Conservation (phyloP, 1,140 invertebrate genomes). For the Hestina assimilis region DNA sequence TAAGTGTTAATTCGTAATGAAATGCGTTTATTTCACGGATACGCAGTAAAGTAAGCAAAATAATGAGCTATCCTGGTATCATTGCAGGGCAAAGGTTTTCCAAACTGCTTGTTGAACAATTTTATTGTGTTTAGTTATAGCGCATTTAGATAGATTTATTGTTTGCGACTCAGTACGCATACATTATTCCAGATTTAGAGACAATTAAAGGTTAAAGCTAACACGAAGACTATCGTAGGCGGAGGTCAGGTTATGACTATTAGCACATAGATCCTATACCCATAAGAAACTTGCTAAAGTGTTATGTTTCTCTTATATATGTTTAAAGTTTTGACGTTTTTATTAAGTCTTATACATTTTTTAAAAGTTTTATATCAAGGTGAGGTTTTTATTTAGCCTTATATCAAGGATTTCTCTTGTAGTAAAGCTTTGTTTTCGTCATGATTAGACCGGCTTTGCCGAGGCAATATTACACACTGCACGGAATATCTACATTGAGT, state of each 20-base stretch:
- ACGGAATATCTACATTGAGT: too few relatives aligned
- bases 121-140: constrained; percentile 33
- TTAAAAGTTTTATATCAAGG: too few relatives aligned
- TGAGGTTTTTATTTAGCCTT: too few relatives aligned
- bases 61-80: constrained; percentile 25
- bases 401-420: too few relatives aligned
- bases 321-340: too few relatives aligned
- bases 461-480: too few relatives aligned
- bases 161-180: constrained; percentile 25
- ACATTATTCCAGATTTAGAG: constrained; percentile 29
- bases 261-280: not conserved
- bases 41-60: constrained; percentile 28
- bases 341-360: too few relatives aligned
- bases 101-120: constrained; percentile 28
- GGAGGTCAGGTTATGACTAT: constrained; percentile 5
- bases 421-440: too few relatives aligned
- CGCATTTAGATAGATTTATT: constrained; percentile 33
- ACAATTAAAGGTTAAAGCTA: constrained; percentile 30
- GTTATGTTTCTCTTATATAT: too few relatives aligned
- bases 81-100: constrained; percentile 28
- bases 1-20: constrained; percentile 20
- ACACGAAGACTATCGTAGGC: constrained; percentile 20
- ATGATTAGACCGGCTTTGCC: too few relatives aligned
- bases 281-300: too few relatives aligned
- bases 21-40: constrained; percentile 18